Evolutionary conservation across 2,797 vertebrate genomes (phyloP).

Genomic region (Bradypus variegatus): DNA sequence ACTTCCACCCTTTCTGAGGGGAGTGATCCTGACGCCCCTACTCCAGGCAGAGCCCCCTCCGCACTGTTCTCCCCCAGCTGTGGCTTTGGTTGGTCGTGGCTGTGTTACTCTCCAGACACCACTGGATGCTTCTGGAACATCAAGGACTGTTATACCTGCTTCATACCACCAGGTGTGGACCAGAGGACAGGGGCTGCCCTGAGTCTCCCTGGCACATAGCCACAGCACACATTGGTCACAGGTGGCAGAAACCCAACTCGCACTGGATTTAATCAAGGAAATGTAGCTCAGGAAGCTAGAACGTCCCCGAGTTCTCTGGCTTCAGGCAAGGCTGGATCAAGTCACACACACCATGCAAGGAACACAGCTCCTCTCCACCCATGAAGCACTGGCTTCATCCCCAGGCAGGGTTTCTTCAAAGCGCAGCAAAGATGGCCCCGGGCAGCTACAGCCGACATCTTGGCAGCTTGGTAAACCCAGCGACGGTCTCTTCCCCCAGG

Average conservation of each 20-base stretch:
- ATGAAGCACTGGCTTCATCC: too few species aligned
- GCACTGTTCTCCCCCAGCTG: background rate
- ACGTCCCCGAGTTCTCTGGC: accelerated
- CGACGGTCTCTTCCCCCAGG: too few species aligned
- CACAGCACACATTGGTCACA: background rate
- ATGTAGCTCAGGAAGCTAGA: background rate
- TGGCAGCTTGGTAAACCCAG: background rate
- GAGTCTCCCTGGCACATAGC: background rate
- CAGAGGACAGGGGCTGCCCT: accelerated
- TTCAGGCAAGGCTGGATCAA: background rate
- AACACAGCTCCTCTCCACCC: background rate
- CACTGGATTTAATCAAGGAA: background rate
- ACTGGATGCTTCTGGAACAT: background rate
- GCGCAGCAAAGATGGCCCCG: accelerated
- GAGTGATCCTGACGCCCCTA: too few species aligned
- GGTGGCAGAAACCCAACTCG: background rate
- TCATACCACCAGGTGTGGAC: accelerated
- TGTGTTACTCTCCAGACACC: background rate
- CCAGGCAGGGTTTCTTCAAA: background rate
- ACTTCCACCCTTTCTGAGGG: background rate
- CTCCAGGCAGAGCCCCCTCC: background rate
- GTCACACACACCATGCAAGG: background rate
- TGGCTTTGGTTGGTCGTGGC: background rate
- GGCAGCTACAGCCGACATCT: too few species aligned
- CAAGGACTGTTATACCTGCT: background rate